Conservation (phyloP, 2,113 vertebrate species). For the Patagioenas fasciata region DNA sequence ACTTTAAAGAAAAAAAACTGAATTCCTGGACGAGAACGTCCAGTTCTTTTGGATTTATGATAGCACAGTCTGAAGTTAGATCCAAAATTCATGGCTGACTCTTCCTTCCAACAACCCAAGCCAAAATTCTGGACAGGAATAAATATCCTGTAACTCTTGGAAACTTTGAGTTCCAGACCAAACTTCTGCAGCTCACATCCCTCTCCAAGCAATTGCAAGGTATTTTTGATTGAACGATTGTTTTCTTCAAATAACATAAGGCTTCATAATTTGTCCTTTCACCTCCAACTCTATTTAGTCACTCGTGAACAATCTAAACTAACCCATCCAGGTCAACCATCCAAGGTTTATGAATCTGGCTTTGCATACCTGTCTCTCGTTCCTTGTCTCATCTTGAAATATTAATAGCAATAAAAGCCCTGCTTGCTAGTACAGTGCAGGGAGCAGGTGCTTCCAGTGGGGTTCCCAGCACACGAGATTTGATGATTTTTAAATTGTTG, state of each 20-base stretch:
- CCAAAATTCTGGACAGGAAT: slow-evolving; percentile 36
- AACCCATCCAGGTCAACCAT: not conserved
- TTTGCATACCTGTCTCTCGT: not conserved
- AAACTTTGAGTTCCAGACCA: slow-evolving; percentile 20
- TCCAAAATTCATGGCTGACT: slow-evolving; percentile 52
- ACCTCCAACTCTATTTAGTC: not conserved
- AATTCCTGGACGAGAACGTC: slow-evolving; percentile 49
- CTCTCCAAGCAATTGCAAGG: slow-evolving; percentile 19
- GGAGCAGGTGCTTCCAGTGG: not conserved
- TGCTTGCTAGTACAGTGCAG: not conserved
- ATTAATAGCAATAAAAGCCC: not conserved
- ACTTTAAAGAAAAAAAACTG: not conserved
- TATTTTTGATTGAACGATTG: slow-evolving; percentile 11
- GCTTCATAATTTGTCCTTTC: not conserved
- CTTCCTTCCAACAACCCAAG: not conserved
- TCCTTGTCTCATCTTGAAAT: not conserved
- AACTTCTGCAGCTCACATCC: not conserved
- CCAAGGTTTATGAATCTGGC: not conserved
- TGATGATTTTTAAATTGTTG: not conserved
- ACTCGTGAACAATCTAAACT: fast-evolving
- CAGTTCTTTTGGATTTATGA: slow-evolving; percentile 57
- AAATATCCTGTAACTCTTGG: slow-evolving; percentile 39
- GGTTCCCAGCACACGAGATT: not conserved
- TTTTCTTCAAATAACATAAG: not conserved
- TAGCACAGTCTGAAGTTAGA: slow-evolving; percentile 27